Evolutionary conservation across 2,797 vertebrate species (phyloP).

Genomic region (Iguana delicatissima): DNA sequence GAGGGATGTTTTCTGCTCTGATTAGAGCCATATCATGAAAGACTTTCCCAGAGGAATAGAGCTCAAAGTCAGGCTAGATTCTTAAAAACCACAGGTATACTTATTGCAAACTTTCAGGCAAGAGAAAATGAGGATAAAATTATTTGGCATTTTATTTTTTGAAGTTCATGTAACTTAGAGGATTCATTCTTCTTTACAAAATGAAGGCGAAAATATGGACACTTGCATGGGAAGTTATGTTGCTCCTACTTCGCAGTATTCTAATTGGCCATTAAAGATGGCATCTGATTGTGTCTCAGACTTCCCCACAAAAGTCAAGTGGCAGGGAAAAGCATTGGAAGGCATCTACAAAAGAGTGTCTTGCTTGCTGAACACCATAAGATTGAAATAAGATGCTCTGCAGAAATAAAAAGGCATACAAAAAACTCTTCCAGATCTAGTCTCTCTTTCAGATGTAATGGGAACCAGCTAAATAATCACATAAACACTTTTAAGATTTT

Average conservation of each 20-base stretch:
- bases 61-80: neutral
- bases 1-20: too few species aligned
- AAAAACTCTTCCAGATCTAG: neutral
- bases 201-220: neutral
- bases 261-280: neutral
- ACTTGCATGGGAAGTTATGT: neutral
- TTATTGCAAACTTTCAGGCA: neutral
- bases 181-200: neutral
- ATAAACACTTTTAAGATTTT: slow-evolving; percentile 25
- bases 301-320: neutral
- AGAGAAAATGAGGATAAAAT: neutral
- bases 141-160: neutral
- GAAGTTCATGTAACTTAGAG: neutral
- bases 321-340: neutral
- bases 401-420: neutral
- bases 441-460: slow-evolving; percentile 1
- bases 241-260: neutral
- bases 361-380: neutral
- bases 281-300: neutral
- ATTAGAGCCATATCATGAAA: too few species aligned
- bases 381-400: neutral
- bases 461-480: slow-evolving; percentile 8
- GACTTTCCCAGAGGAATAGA: too few species aligned
- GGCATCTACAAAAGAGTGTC: neutral
- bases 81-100: neutral